Evolutionary conservation across 2,113 vertebrate genomes (phyloP).

Genomic region (Procavia capensis): DNA sequence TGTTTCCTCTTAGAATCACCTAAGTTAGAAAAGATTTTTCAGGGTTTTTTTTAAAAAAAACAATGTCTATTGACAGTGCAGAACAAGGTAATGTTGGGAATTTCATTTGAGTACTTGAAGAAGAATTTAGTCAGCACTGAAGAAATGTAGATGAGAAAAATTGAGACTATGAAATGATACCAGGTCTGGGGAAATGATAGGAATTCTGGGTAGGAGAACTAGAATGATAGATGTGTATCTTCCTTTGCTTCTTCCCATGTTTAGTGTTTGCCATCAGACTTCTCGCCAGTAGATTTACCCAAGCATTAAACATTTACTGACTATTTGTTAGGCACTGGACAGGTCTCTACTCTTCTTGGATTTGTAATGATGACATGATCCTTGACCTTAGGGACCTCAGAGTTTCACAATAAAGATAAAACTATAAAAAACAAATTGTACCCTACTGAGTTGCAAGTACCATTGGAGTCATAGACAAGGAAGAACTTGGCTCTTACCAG

Average conservation of each 20-base stretch:
- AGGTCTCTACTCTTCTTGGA: slow-evolving; percentile 51
- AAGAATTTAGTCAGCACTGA: background rate
- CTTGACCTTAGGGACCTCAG: slow-evolving; percentile 46
- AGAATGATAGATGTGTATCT: background rate
- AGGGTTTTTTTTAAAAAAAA: slow-evolving; percentile 46
- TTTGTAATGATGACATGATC: slow-evolving; percentile 50
- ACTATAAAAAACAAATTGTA: slow-evolving; percentile 39
- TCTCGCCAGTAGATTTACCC: slow-evolving; percentile 66
- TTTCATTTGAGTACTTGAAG: background rate
- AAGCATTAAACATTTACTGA: slow-evolving; percentile 67
- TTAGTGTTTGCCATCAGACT: slow-evolving; percentile 31
- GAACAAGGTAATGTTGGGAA: slow-evolving; percentile 9
- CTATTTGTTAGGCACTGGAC: slow-evolving; percentile 56
- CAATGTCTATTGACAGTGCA: background rate
- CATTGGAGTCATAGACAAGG: background rate
- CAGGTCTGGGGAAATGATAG: background rate
- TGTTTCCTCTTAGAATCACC: slow-evolving; percentile 52
- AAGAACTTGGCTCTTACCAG: background rate
- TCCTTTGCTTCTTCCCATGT: background rate
- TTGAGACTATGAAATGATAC: background rate
- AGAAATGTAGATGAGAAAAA: background rate
- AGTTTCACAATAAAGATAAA: background rate
- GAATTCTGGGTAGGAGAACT: background rate
- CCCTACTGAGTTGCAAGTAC: background rate
- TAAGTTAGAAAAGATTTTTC: slow-evolving; percentile 43